A percentile compares a stretch with the other conserved stretches of the same genome.
phyloP scores from a whole-genome alignment of 2,113 vertebrate genomes.

The Sporophila hypoxantha region DNA sequence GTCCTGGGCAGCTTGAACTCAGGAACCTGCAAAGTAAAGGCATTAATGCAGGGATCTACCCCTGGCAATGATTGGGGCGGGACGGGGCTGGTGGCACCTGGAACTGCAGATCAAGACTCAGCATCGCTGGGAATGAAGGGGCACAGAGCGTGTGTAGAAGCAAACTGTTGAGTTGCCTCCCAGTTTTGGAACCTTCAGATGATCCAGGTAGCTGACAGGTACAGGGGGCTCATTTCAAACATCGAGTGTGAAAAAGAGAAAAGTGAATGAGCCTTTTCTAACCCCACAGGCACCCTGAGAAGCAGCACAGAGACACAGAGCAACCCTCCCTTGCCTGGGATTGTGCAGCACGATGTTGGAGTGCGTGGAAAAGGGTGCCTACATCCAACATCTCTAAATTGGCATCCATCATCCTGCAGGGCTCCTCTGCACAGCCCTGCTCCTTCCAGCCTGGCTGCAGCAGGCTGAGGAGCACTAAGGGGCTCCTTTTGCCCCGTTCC shows the following conservation, averaged over 20 bases:
- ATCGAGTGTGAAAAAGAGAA: background rate
- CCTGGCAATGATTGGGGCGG: no score
- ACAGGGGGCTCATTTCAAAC: background rate
- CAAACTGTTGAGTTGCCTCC: background rate
- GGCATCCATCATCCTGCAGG: rapidly evolving
- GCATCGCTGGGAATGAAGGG: background rate
- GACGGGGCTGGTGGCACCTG: background rate
- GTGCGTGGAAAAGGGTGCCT: background rate
- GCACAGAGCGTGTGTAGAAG: background rate
- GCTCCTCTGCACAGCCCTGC: background rate
- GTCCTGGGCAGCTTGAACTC: background rate
- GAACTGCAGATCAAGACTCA: background rate
- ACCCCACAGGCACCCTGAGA: background rate
- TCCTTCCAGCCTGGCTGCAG: rapidly evolving
- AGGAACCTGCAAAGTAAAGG: background rate
- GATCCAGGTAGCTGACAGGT: background rate
- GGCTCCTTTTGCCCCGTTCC: no score
- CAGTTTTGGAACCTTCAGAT: rapidly evolving
- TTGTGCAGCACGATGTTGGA: background rate
- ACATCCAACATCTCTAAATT: rapidly evolving
- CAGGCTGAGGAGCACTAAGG: rapidly evolving
- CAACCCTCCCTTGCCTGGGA: background rate
- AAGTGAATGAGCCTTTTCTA: background rate
- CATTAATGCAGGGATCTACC: no score
- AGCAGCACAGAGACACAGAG: background rate